Percentiles rank a stretch among this genome's conserved stretches.
Evolutionary conservation across 2,888 invertebrate genomes (phyloP).

Genomic region (Pterobdella sp.): DNA sequence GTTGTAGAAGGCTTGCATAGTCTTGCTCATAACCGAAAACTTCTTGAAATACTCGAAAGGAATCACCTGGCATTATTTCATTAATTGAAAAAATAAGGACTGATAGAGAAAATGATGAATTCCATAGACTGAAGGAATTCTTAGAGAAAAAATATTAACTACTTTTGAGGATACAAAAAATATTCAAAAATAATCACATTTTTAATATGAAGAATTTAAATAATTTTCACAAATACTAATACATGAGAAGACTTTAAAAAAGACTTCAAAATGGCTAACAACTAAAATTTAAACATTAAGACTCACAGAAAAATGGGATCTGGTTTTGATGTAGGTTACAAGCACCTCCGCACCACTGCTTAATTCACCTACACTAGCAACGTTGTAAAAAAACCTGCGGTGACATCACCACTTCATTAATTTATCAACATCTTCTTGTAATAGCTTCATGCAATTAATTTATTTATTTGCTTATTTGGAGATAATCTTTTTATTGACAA

Average conservation of each 20-base stretch:
- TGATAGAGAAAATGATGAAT: background rate
- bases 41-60: background rate
- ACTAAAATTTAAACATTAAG: background rate
- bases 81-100: no score
- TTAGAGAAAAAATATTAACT: background rate
- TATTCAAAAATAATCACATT: no score
- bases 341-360: background rate
- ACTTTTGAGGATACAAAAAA: background rate
- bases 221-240: no score
- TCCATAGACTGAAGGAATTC: background rate
- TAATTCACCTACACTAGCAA: background rate
- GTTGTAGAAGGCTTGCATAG: slow-evolving; percentile 9
- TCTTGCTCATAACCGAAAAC: background rate
- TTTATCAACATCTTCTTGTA: no score
- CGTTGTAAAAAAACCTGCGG: background rate
- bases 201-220: no score
- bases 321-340: background rate
- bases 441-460: no score
- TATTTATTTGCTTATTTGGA: no score
- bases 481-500: no score
- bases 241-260: no score
- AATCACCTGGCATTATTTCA: no score
- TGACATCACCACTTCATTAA: no score
- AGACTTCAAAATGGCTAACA: no score
- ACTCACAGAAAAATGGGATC: background rate